Evolutionary conservation across 1,140 invertebrate genomes (phyloP).

Genomic region (Euwallacea similis): DNA sequence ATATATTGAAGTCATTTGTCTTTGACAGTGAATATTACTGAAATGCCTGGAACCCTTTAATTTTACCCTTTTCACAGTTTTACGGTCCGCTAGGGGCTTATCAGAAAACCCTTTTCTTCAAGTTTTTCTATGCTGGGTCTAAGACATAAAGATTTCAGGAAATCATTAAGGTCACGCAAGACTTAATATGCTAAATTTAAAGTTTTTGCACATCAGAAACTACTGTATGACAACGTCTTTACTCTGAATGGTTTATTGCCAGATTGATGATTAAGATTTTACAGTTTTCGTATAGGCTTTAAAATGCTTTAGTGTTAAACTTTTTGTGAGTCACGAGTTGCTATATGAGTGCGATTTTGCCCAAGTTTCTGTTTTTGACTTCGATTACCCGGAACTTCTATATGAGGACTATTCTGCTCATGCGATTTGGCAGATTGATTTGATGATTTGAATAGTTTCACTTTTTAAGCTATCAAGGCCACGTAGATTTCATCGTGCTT

Average conservation of each 20-base stretch:
- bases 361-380: too few species aligned
- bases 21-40: conserved; percentile 36
- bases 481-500: too few species aligned
- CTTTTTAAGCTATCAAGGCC: too few species aligned
- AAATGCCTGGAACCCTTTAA: conserved; percentile 27
- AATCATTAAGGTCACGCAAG: background rate
- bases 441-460: too few species aligned
- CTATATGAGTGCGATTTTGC: too few species aligned
- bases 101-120: background rate
- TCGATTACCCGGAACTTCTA: too few species aligned
- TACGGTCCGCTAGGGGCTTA: background rate
- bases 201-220: background rate
- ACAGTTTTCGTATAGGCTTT: too few species aligned
- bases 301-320: too few species aligned
- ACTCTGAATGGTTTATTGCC: background rate
- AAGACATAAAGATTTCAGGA: background rate
- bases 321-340: too few species aligned
- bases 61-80: conserved; percentile 33
- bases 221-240: background rate
- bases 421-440: too few species aligned
- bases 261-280: background rate
- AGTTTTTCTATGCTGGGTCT: background rate
- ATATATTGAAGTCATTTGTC: conserved; percentile 35
- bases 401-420: too few species aligned
- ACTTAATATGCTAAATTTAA: background rate